phyloP scores from a whole-genome alignment of 2,797 vertebrate species.

The Pitangus sulphuratus region DNA sequence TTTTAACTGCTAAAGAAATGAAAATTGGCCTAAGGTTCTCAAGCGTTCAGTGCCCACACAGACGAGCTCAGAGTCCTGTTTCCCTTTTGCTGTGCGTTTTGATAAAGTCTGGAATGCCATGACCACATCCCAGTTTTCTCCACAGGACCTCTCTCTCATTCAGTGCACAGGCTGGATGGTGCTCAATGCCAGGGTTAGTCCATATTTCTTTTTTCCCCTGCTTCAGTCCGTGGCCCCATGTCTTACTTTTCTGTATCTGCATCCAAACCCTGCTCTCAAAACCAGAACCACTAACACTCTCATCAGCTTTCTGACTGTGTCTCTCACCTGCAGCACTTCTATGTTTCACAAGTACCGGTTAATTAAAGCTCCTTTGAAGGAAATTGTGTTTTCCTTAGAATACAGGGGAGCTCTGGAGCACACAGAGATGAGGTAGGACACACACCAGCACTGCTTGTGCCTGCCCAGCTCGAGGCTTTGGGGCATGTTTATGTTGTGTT shows the following conservation, averaged over 20 bases:
- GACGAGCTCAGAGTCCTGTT: background rate
- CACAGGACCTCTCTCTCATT: conserved; percentile 63
- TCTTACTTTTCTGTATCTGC: conserved; percentile 30
- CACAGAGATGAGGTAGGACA: background rate
- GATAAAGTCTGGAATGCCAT: conserved; percentile 44
- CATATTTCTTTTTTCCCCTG: conserved; percentile 63
- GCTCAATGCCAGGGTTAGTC: conserved; percentile 68
- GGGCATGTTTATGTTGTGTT: background rate
- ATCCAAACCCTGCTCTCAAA: conserved; percentile 20
- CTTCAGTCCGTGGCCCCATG: conserved; percentile 47
- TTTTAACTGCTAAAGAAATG: background rate
- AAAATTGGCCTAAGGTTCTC: background rate
- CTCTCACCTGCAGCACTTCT: background rate
- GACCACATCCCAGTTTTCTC: conserved; percentile 65
- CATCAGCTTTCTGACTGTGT: conserved; percentile 15
- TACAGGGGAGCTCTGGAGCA: background rate
- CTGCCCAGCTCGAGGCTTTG: background rate
- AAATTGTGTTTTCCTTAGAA: background rate
- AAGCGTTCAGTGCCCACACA: background rate
- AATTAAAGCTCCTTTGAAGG: background rate
- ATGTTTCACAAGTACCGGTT: background rate
- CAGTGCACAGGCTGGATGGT: conserved; percentile 70
- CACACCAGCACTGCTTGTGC: background rate
- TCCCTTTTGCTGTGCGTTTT: conserved; percentile 2
- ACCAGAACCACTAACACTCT: conserved; percentile 14